Percentiles rank a stretch among this genome's conserved stretches.
Evolutionary conservation across 2,888 invertebrate species (phyloP).

Genomic region (Pollenia amentaria): DNA sequence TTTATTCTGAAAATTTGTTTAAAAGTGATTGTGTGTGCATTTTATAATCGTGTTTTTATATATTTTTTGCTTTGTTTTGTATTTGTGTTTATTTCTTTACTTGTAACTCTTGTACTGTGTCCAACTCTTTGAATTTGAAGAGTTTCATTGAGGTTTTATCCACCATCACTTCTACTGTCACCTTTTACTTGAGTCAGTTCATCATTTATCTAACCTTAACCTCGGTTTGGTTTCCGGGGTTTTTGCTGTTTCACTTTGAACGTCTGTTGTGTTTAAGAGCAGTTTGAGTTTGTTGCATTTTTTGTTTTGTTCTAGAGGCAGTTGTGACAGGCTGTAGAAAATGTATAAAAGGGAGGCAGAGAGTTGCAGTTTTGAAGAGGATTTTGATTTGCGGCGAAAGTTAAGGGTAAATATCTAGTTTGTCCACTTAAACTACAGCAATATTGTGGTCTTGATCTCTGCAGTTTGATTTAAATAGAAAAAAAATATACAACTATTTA

Average conservation of each 20-base stretch:
- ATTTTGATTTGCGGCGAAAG: not conserved
- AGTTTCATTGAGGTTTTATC: conserved; percentile 55
- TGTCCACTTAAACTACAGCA: conserved; percentile 13
- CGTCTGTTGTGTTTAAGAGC: not conserved
- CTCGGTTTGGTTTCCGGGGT: conserved; percentile 60
- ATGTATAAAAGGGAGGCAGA: not conserved
- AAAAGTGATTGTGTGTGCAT: conserved; percentile 24
- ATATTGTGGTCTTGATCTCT: not conserved
- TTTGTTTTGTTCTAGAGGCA: not conserved
- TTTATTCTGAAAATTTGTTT: conserved; percentile 24
- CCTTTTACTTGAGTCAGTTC: conserved; percentile 34
- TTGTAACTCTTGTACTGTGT: conserved; percentile 1
- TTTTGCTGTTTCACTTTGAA: conserved; percentile 50
- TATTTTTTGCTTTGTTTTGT: not conserved
- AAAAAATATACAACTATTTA: no score
- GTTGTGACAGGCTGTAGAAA: not conserved
- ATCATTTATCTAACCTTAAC: conserved; percentile 70
- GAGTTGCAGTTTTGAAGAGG: not conserved
- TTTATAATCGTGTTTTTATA: not conserved
- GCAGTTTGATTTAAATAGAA: no score
- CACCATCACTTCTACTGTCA: conserved; percentile 32
- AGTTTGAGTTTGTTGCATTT: not conserved
- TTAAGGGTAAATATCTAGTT: conserved; percentile 3
- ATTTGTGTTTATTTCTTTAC: not conserved
- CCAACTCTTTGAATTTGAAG: conserved; percentile 41